Evolutionary conservation across 2,888 invertebrate genomes (phyloP).

Genomic region (Scelioninae gen. 1): DNA sequence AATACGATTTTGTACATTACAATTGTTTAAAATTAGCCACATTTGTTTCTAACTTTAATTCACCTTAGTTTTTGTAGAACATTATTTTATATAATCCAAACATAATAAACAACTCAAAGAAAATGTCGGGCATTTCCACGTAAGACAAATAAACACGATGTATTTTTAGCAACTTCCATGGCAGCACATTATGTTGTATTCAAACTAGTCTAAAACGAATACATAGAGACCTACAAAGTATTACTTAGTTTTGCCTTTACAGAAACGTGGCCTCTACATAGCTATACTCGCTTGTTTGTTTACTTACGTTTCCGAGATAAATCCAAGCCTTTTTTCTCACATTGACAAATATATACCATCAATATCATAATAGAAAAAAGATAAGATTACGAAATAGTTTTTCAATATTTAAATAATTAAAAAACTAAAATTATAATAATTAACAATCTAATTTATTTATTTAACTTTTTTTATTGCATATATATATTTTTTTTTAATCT

Average conservation of each 20-base stretch:
- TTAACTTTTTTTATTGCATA: too few relatives aligned
- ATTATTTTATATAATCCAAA: not conserved
- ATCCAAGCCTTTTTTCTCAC: not conserved
- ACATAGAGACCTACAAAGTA: slow-evolving; percentile 24
- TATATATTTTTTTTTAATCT: too few relatives aligned
- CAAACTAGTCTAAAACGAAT: slow-evolving; percentile 29
- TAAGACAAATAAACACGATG: slow-evolving; percentile 7
- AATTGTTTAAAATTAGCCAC: too few relatives aligned
- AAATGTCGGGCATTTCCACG: not conserved
- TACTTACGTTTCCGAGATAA: slow-evolving; percentile 9
- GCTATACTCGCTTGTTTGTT: slow-evolving; percentile 14
- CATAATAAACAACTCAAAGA: slow-evolving; percentile 7
- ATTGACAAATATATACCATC: not conserved
- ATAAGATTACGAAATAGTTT: too few relatives aligned
- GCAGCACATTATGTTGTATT: slow-evolving; percentile 18
- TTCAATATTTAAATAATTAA: too few relatives aligned
- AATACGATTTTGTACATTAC: too few relatives aligned
- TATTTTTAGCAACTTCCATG: slow-evolving; percentile 16
- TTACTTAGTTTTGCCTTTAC: slow-evolving; percentile 21
- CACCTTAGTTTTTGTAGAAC: too few relatives aligned
- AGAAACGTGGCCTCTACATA: slow-evolving; percentile 5
- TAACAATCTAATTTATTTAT: too few relatives aligned
- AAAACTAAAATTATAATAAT: too few relatives aligned
- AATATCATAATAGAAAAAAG: not conserved
- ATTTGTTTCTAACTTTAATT: too few relatives aligned